Base-by-base conservation (phyloP, 2,888 invertebrate species). In the Linnaemya vulpina region DNA sequence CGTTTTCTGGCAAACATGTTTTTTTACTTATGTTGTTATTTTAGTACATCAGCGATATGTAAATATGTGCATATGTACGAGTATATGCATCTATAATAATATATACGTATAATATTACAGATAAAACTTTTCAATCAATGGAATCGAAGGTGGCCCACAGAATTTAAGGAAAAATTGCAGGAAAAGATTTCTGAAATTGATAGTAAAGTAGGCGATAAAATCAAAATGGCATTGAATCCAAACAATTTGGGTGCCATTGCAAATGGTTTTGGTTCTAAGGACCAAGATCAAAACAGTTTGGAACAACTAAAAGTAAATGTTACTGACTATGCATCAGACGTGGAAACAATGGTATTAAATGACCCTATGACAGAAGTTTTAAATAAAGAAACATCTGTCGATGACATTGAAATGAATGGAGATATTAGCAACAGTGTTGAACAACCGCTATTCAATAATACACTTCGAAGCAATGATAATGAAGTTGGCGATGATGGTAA, bases 101-200 rank as follows among this genome's bases (percentile, higher is more conserved):
- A n/a, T n/a, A n/a, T n/a, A n/a, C n/a, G n/a, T n/a, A 38, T 78
- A 11, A 49, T 65, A 67, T 91, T 92, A 86, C 91, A 96, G 96
- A 94, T 96, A 65, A 97, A 97, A 92, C 92, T 97, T 58, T 97
- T 97, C 89, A 95, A 95, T 88, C 96, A 97, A 92, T 97, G 97
- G 97, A 95, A 95, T 89, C 94, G 95, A 17, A 95, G 95, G 88
- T 97, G 97, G 97, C 94, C 94, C 8, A 93, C 94, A 60, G 95
- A 95, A 86, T 95, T 96, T 86, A 95, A 95, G 89, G 95, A 95
- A 49, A 94, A 94, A 87, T 93, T 97, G 43, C 92, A 96, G 49
- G 94, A 94, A 77, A 94, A 95, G 86, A 94, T 97, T 35, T 94
- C 95, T 35, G 96, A 96, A 89, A 94, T 95, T 55, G 97, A 97